These are phyloP conservation scores for Cynodonichthys magdalenae DNA, from an alignment of 2,797 vertebrate species.

Conservation along the genomic window DNA sequence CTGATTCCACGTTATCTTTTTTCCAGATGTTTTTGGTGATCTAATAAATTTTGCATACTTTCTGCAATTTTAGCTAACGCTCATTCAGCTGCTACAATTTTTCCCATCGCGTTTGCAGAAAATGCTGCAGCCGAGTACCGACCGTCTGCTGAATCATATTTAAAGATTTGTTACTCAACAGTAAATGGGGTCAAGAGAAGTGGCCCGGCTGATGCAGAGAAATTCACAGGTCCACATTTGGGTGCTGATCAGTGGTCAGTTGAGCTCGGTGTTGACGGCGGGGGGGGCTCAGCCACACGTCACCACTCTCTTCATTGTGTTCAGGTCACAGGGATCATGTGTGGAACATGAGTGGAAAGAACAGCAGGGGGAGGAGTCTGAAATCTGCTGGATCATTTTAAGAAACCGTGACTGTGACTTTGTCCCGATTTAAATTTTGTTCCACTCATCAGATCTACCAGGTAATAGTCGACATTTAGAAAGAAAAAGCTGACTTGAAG, in stretches of 20 bases:
- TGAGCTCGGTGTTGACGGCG: slow-evolving; percentile 31
- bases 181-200: slow-evolving; percentile 21
- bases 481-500: no score
- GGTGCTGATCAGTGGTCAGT: slow-evolving; percentile 33
- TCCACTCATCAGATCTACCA: slow-evolving; percentile 25
- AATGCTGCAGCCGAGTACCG: no score
- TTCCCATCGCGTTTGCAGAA: no score
- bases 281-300: slow-evolving; percentile 28
- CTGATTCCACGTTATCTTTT: no score
- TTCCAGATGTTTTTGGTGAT: no score
- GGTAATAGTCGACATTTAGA: no score
- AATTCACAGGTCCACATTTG: slow-evolving; percentile 64
- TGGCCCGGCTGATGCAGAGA: slow-evolving; percentile 12
- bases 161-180: slow-evolving; percentile 36
- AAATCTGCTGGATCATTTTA: slow-evolving; percentile 37
- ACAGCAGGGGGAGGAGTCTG: slow-evolving; percentile 36
- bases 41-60: no score
- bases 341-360: slow-evolving; percentile 70
- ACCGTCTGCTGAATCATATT: slow-evolving; percentile 18
- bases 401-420: slow-evolving; percentile 29
- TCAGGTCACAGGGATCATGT: slow-evolving; percentile 59
- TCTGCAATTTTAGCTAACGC: no score
- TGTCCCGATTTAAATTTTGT: slow-evolving; percentile 57
- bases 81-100: no score
- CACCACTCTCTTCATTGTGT: slow-evolving; percentile 29